phyloP scores from a whole-genome alignment of 1,140 invertebrate species.

The Neodiprion virginianus region DNA sequence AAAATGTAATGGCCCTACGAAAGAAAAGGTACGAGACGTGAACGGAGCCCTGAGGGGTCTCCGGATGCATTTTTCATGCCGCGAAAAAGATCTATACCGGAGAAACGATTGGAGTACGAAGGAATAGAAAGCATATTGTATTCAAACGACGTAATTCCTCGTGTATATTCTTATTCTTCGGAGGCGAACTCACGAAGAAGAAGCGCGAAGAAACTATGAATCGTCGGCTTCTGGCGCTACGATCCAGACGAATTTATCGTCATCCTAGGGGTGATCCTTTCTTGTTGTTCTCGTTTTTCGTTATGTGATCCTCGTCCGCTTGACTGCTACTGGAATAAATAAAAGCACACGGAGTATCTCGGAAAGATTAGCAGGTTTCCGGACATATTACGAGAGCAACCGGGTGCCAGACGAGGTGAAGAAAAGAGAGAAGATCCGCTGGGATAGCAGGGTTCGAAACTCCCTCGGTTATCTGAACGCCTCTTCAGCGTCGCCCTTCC shows the following conservation, averaged over 20 bases:
- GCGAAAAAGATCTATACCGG: neutral
- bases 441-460: neutral
- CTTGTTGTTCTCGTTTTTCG: neutral
- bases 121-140: conserved; percentile 28
- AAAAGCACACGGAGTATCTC: too few species aligned
- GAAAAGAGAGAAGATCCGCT: too few species aligned
- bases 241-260: conserved; percentile 18
- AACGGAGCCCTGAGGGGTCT: conserved; percentile 48
- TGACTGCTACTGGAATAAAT: too few species aligned
- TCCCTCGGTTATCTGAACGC: neutral
- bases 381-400: too few species aligned
- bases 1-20: conserved; percentile 47
- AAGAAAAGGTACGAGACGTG: conserved; percentile 40
- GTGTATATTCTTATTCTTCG: conserved; percentile 8
- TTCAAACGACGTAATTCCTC: conserved; percentile 51
- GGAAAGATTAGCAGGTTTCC: too few species aligned
- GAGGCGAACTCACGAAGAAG: conserved; percentile 10
- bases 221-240: conserved; percentile 46
- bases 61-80: conserved; percentile 60
- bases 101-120: neutral
- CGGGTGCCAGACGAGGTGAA: too few species aligned
- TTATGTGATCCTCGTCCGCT: too few species aligned
- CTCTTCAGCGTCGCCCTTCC: neutral
- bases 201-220: conserved; percentile 36
- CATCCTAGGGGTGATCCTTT: neutral